phyloP scores from a whole-genome alignment of 1,140 invertebrate species.

The Lordiphosa mommai region DNA sequence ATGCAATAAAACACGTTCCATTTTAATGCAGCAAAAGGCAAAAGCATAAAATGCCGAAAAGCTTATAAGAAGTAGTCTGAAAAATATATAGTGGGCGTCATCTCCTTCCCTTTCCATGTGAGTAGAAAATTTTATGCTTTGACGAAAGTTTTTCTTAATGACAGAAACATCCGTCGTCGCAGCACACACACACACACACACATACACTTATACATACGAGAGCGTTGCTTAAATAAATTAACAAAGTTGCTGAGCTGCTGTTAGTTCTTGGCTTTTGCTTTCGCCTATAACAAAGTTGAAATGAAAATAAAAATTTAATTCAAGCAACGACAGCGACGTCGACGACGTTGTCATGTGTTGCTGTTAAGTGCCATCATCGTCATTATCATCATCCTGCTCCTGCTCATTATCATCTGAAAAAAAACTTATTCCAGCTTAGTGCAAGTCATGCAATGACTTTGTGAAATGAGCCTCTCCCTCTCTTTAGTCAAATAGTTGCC shows the following conservation, averaged over 20 bases:
- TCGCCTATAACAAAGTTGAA: conserved; percentile 57
- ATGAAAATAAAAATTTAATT: conserved; percentile 61
- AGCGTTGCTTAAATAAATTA: conserved; percentile 57
- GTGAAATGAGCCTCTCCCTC: conserved; percentile 11
- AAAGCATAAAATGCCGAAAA: conserved; percentile 43
- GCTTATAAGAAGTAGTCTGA: conserved; percentile 31
- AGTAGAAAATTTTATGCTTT: conserved; percentile 53
- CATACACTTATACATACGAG: conserved; percentile 11
- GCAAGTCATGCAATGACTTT: conserved; percentile 20
- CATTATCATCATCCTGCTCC: conserved; percentile 4
- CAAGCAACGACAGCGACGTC: conserved; percentile 22
- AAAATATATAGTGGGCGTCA: conserved; percentile 23
- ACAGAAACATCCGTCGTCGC: conserved; percentile 49
- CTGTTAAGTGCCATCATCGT: conserved; percentile 55
- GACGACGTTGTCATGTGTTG: conserved; percentile 48
- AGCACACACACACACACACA: conserved; percentile 14
- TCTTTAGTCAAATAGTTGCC: conserved; percentile 47
- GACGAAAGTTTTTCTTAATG: conserved; percentile 59
- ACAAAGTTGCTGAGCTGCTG: conserved; percentile 45
- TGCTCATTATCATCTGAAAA: conserved; percentile 33
- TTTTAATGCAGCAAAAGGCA: conserved; percentile 44
- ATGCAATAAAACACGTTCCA: conserved; percentile 35
- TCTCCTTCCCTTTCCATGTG: neutral
- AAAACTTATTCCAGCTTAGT: conserved; percentile 43
- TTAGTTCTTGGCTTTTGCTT: conserved; percentile 41